phyloP scores from a whole-genome alignment of 2,113 vertebrate species.

The Ptilonorhynchus violaceus region DNA sequence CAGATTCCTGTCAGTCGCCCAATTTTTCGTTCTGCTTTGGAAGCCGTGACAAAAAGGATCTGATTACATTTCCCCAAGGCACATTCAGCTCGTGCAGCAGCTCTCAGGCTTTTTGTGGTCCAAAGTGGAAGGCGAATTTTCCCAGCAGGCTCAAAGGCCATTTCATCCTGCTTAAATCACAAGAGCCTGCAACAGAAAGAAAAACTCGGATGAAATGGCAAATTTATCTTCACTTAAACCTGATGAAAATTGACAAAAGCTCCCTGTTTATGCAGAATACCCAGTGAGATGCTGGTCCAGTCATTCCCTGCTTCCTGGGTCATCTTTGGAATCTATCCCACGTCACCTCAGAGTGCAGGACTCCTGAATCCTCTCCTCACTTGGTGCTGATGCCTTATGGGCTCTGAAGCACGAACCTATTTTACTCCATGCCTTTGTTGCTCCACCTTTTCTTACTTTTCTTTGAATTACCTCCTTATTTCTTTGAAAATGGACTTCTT shows the following conservation, averaged over 20 bases:
- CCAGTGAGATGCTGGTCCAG: neutral
- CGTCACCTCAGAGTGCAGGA: rapidly evolving
- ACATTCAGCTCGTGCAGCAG: neutral
- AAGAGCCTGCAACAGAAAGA: neutral
- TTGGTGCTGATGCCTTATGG: rapidly evolving
- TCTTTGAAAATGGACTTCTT: neutral
- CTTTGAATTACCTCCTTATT: neutral
- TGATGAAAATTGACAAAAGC: neutral
- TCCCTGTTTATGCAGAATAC: neutral
- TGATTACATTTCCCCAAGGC: neutral
- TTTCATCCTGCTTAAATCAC: neutral
- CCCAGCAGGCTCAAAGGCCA: neutral
- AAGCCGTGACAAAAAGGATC: neutral
- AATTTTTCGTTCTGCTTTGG: neutral
- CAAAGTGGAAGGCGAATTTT: neutral
- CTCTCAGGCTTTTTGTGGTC: neutral
- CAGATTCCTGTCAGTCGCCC: neutral
- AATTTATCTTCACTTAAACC: neutral
- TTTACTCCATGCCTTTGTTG: neutral
- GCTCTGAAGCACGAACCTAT: neutral
- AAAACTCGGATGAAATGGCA: neutral
- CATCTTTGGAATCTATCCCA: neutral
- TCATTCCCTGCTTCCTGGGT: neutral
- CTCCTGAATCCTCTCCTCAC: neutral
- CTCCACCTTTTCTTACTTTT: neutral